phyloP scores from a whole-genome alignment of 2,888 invertebrate species.

The Palloptera scutellata region DNA sequence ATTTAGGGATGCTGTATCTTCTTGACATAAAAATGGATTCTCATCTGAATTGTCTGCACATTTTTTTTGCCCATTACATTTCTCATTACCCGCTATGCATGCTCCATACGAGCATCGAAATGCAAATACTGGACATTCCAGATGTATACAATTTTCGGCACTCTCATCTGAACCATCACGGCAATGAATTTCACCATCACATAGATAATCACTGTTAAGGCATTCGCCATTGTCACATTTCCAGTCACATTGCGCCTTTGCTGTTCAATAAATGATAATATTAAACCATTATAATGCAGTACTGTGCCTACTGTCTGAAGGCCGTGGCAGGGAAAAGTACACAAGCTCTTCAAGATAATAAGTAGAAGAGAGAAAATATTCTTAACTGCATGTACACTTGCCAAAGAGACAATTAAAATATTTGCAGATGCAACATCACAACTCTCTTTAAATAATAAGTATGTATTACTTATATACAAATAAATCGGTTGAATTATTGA shows the following conservation, averaged over 20 bases:
- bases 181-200: constrained; percentile 54
- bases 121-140: constrained; percentile 66
- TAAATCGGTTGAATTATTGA: too few species aligned
- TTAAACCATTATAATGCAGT: too few species aligned
- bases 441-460: too few species aligned
- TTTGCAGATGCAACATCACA: too few species aligned
- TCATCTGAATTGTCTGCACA: constrained; percentile 50
- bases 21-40: constrained; percentile 8
- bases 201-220: constrained; percentile 46
- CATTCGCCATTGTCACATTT: constrained; percentile 54
- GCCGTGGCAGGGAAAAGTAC: too few species aligned
- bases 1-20: neutral
- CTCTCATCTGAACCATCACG: constrained; percentile 57
- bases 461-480: too few species aligned
- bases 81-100: constrained; percentile 39
- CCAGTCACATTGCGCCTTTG: constrained; percentile 47
- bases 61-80: constrained; percentile 42
- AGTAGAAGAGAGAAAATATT: too few species aligned
- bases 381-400: too few species aligned
- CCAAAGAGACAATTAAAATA: too few species aligned
- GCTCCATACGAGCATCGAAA: constrained; percentile 59
- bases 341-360: too few species aligned
- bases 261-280: constrained; percentile 13
- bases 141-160: constrained; percentile 48
- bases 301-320: too few species aligned